Conservation (phyloP, 2,888 invertebrate species). For the Drosophila monieri region DNA sequence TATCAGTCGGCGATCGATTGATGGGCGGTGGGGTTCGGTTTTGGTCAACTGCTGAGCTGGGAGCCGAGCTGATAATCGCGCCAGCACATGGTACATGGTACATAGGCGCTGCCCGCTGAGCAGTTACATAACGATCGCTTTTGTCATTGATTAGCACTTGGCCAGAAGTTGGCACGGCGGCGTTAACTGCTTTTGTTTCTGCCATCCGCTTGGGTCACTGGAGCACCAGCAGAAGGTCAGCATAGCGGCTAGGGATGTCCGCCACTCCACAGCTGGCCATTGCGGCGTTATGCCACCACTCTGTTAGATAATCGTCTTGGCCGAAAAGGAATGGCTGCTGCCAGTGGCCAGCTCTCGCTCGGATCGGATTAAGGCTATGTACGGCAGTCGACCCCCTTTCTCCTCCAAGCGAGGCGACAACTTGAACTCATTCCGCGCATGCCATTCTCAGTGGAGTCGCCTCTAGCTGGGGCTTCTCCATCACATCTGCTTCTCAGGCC, state of each 20-base stretch:
- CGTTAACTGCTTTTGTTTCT: slow-evolving; percentile 16
- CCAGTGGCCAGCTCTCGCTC: slow-evolving; percentile 12
- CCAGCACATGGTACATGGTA: slow-evolving; percentile 10
- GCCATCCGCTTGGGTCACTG: slow-evolving; percentile 1
- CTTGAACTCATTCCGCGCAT: slow-evolving; percentile 26
- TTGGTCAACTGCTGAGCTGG: slow-evolving; percentile 24
- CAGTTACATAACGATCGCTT: slow-evolving; percentile 53
- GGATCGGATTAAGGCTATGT: slow-evolving; percentile 37
- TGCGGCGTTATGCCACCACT: not conserved
- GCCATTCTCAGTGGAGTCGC: slow-evolving; percentile 21
- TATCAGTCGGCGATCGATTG: slow-evolving; percentile 31
- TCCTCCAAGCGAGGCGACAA: slow-evolving; percentile 9
- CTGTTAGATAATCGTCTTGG: slow-evolving; percentile 45
- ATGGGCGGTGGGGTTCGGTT: slow-evolving; percentile 6
- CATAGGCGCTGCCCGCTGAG: not conserved
- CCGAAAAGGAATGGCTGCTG: slow-evolving; percentile 28
- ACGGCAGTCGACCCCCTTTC: not conserved
- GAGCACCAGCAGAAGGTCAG: not conserved
- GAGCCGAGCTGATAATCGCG: slow-evolving; percentile 51
- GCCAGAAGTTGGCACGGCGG: slow-evolving; percentile 25
- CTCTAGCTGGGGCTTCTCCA: no score
- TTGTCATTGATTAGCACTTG: slow-evolving; percentile 73
- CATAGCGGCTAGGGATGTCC: no score
- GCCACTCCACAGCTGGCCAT: not conserved
- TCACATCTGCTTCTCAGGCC: slow-evolving; percentile 6